Evolutionary conservation across 2,797 vertebrate species (phyloP), one percentile per base, ranked within the genome.

Genomic region (Tokudaia muenninki): DNA sequence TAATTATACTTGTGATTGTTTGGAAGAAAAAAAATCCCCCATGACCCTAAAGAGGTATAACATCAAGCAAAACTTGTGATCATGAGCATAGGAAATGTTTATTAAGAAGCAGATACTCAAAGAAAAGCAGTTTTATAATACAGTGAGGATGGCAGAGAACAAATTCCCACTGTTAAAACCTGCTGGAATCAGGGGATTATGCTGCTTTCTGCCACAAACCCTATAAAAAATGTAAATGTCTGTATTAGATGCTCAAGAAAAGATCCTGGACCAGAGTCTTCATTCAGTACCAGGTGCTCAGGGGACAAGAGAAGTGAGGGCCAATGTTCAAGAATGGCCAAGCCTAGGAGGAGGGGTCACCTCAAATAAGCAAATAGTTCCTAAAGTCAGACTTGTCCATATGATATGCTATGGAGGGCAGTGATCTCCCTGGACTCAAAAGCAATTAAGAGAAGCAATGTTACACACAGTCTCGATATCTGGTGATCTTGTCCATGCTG

Each of bases 71-170:
- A 87, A 41, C 29, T 80, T 57, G 81, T 65, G 63, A 47, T 89
- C 75, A 89, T 37, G 92, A 96, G 92, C 55, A 72, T 44, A 86
- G 75, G 26, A 95, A 77, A 92, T 82, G 52, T 83, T 92, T 97
- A 83, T 65, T 91, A 87, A 89, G 89, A 97, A 92, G 57, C 5
- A 87, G 70, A 65, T n/a, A 61, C 34, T 86, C 86, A 72, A 91
- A 94, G 59, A n/a, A 95, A 87, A 88, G 41, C 70, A 52, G 26
- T 92, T 94, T 93, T 52, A 87, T 86, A 87, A 81, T 7, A 47
- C 3, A 8, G 61, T 63, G 2, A 79, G 74, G 44, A 4, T 2
- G 11, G 57, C 50, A 41, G 52, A 91, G 89, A 8, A 67, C 1
- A 37, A 70, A 41, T 52, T 84, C 84, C 59, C 79, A 70, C 72